Evolutionary conservation across 2,797 vertebrate species (phyloP).

Genomic region (Monodelphis domestica): DNA sequence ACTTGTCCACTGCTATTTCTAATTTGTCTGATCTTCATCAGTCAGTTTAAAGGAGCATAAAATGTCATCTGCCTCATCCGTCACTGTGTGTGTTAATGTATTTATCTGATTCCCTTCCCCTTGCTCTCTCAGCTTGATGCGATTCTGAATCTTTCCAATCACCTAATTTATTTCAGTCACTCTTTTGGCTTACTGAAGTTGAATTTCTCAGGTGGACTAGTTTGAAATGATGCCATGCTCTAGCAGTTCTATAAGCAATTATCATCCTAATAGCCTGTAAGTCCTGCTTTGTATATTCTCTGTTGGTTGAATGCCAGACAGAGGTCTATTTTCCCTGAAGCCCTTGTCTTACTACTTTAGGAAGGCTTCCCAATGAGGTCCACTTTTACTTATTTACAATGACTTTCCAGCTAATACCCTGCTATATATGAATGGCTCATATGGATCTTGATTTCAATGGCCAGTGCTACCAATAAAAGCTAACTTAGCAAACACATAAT

Average conservation of each 20-base stretch:
- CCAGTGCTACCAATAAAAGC: not conserved
- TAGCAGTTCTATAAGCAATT: constrained; percentile 85
- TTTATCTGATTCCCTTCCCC: constrained; percentile 85
- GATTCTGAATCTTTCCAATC: constrained; percentile 84
- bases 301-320: constrained; percentile 73
- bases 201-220: constrained; percentile 85
- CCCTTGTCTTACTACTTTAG: constrained; percentile 42
- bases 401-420: constrained; percentile 4
- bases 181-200: constrained; percentile 79
- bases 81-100: constrained; percentile 85
- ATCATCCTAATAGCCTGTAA: constrained; percentile 83
- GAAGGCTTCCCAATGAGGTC: constrained; percentile 18
- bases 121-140: constrained; percentile 82
- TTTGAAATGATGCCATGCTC: constrained; percentile 84
- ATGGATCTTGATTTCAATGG: not conserved
- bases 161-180: constrained; percentile 87
- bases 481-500: not conserved
- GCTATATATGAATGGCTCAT: not conserved
- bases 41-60: constrained; percentile 86
- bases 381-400: constrained; percentile 11
- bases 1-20: constrained; percentile 85
- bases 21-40: constrained; percentile 87
- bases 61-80: constrained; percentile 85
- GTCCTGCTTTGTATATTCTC: constrained; percentile 78
- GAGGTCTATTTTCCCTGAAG: constrained; percentile 64